Conservation (phyloP, 37 sponge, comb jelly and placozoan genomes). For the Dysidea cf. avara region DNA sequence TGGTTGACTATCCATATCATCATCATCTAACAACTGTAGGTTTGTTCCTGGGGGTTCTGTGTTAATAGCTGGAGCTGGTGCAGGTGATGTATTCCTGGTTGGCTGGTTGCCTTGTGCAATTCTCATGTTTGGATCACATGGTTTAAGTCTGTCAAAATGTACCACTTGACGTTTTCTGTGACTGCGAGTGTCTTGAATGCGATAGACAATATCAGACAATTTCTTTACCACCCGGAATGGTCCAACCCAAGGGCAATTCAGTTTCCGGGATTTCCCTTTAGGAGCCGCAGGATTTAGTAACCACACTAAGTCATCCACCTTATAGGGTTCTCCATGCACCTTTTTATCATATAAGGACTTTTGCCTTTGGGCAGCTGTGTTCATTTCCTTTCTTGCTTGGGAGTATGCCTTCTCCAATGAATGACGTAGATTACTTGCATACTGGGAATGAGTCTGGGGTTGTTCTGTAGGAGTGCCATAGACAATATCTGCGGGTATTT, state of each 20-base stretch:
- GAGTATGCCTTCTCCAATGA: conserved; percentile 16
- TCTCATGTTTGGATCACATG: neutral
- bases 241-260: conserved; percentile 23
- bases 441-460: neutral
- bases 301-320: conserved; percentile 17
- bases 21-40: no score
- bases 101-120: no score
- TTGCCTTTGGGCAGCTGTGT: neutral
- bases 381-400: neutral
- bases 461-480: conserved; percentile 1
- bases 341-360: neutral
- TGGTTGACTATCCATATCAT: no score
- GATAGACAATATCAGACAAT: neutral
- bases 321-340: conserved; percentile 10
- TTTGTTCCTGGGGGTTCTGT: no score
- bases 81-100: no score
- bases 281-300: conserved; percentile 1
- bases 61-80: no score
- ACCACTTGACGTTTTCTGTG: neutral
- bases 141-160: conserved; percentile 23
- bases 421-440: conserved; percentile 17
- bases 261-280: neutral
- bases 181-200: no score
- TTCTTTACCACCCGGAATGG: conserved; percentile 15
- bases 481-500: conserved; percentile 23